Percentiles rank a stretch among this genome's conserved stretches.
These are phyloP conservation scores for Ceratina australensis DNA, from an alignment of 1,140 invertebrate species.

Conservation along the genomic window DNA sequence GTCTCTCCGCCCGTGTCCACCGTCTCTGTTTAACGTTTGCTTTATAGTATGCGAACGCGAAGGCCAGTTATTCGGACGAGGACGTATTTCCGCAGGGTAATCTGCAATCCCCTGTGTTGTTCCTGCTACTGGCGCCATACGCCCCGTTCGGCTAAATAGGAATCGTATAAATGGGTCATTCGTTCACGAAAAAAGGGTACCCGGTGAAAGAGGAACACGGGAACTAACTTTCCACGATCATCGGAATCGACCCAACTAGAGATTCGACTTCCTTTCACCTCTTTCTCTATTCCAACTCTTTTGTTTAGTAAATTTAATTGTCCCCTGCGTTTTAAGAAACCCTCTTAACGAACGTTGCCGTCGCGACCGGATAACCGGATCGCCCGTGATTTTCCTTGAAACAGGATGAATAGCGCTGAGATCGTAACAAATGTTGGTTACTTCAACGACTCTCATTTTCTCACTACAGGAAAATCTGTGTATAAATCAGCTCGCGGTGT, in stretches of 20 bases:
- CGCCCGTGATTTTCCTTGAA: background rate
- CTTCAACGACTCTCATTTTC: background rate
- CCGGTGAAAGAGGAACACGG: background rate
- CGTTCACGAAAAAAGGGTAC: conserved; percentile 30
- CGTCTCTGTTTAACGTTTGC: conserved; percentile 60
- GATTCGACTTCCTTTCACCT: background rate
- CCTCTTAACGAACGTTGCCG: background rate
- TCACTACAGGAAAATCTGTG: background rate
- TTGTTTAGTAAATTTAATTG: conserved; percentile 10
- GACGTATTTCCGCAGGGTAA: conserved; percentile 59
- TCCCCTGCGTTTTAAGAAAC: conserved; percentile 5
- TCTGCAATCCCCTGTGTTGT: conserved; percentile 37
- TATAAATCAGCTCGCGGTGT: background rate
- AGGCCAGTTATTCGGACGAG: conserved; percentile 52
- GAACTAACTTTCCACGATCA: background rate
- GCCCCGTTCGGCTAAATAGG: conserved; percentile 50
- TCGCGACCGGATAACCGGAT: background rate
- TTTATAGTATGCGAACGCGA: conserved; percentile 51
- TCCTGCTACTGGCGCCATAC: background rate
- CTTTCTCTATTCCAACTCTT: background rate
- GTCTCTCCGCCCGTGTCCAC: too few relatives aligned
- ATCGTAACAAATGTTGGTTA: background rate
- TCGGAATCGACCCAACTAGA: background rate
- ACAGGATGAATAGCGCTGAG: background rate
- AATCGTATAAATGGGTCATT: conserved; percentile 60